These are phyloP conservation scores for Carettochelys insculpta DNA, from an alignment of 2,113 vertebrate genomes.

Conservation along the genomic window DNA sequence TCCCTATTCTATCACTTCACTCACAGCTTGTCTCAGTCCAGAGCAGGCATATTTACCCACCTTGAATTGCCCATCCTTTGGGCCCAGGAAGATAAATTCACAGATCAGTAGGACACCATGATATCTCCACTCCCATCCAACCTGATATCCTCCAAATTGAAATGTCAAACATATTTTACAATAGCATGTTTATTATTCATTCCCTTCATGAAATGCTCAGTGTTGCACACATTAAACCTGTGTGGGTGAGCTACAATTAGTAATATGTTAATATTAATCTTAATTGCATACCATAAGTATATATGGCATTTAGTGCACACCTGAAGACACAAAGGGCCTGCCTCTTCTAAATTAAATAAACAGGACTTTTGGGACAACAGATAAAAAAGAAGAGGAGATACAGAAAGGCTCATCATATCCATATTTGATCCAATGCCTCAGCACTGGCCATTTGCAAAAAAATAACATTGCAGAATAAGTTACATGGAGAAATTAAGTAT, in stretches of 20 bases:
- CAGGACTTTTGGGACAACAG: not conserved
- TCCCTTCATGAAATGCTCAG: not conserved
- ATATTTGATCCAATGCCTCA: not conserved
- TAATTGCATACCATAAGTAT: not conserved
- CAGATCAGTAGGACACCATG: not conserved
- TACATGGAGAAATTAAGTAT: not conserved
- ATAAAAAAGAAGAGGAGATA: not conserved
- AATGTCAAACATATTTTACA: not conserved
- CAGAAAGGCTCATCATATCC: fast-evolving
- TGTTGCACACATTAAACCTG: not conserved
- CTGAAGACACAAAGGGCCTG: not conserved
- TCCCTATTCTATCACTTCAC: not conserved
- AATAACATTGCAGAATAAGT: not conserved
- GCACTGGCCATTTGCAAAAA: not conserved
- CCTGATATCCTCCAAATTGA: not conserved
- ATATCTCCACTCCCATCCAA: not conserved
- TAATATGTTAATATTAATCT: not conserved
- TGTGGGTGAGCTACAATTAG: not conserved
- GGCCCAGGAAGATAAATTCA: not conserved
- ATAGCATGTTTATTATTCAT: not conserved
- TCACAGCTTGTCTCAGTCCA: not conserved
- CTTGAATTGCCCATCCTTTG: not conserved
- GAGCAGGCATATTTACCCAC: not conserved
- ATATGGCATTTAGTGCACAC: not conserved
- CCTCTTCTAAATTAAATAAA: not conserved